Conservation (phyloP, 1,140 invertebrate species). For the Alviniconcha marisindica region DNA sequence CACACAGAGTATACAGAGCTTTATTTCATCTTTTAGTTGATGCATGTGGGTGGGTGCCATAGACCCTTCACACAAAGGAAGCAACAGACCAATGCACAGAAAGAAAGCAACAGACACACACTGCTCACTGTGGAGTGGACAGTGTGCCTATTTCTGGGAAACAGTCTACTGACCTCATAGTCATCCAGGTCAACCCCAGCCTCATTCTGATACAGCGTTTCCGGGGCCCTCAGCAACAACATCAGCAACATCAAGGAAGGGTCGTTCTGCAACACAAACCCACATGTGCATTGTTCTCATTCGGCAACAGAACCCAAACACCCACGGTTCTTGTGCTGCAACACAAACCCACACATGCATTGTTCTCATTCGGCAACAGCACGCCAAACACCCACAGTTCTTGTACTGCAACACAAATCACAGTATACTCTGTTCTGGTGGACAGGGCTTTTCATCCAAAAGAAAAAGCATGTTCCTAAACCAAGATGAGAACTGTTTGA, state of each 20-base stretch:
- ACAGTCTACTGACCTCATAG: not conserved
- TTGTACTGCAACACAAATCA: not conserved
- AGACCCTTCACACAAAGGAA: not conserved
- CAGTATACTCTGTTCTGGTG: not conserved
- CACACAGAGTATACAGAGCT: no score
- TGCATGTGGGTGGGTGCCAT: no score
- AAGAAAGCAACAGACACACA: not conserved
- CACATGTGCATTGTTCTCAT: not conserved
- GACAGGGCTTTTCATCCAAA: not conserved
- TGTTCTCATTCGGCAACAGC: not conserved
- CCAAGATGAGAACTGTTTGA: no score
- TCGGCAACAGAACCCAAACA: not conserved
- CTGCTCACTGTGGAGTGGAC: not conserved
- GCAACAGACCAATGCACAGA: not conserved
- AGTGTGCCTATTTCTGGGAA: no score
- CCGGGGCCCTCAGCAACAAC: constrained; percentile 21
- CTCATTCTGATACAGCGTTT: constrained; percentile 7
- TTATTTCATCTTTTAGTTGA: no score
- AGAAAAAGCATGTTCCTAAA: no score
- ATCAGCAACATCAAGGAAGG: constrained; percentile 25
- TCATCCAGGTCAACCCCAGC: not conserved
- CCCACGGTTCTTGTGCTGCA: not conserved
- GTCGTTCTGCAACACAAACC: not conserved
- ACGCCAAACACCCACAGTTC: no score
- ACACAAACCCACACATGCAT: not conserved